Percentiles rank a stretch among this genome's conserved stretches.
phyloP scores from a whole-genome alignment of 2,888 invertebrate species.

The Calameuta filiformis region DNA sequence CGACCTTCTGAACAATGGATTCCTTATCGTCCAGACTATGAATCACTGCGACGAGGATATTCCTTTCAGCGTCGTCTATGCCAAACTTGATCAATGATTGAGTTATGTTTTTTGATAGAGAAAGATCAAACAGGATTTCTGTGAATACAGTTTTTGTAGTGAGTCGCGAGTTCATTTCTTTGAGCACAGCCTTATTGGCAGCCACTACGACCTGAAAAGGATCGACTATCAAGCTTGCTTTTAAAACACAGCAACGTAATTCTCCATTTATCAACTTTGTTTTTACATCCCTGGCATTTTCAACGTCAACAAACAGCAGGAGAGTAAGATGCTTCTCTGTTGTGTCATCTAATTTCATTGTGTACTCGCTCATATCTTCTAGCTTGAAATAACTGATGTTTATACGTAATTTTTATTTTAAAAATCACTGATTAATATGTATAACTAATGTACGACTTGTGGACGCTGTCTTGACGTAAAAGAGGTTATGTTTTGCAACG shows the following conservation, averaged over 20 bases:
- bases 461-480: not conserved
- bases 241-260: constrained; percentile 73
- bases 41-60: constrained; percentile 67
- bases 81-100: constrained; percentile 77
- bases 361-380: constrained; percentile 25
- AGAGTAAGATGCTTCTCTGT: constrained; percentile 66
- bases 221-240: constrained; percentile 72
- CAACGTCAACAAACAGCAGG: constrained; percentile 71
- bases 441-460: not conserved
- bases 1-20: constrained; percentile 51
- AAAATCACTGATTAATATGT: not conserved
- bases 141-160: constrained; percentile 74
- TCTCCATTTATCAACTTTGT: constrained; percentile 70
- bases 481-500: not conserved
- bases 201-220: constrained; percentile 74
- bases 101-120: constrained; percentile 76
- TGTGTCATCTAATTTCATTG: constrained; percentile 63
- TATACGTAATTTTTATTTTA: not conserved
- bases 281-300: constrained; percentile 70
- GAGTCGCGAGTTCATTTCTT: constrained; percentile 66
- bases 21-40: constrained; percentile 50
- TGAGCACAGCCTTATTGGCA: constrained; percentile 74
- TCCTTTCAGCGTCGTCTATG: constrained; percentile 67
- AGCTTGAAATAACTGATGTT: not conserved
- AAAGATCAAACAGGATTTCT: constrained; percentile 77